Conservation (phyloP, 2,888 invertebrate species). For the Pilophorus perplexus region DNA sequence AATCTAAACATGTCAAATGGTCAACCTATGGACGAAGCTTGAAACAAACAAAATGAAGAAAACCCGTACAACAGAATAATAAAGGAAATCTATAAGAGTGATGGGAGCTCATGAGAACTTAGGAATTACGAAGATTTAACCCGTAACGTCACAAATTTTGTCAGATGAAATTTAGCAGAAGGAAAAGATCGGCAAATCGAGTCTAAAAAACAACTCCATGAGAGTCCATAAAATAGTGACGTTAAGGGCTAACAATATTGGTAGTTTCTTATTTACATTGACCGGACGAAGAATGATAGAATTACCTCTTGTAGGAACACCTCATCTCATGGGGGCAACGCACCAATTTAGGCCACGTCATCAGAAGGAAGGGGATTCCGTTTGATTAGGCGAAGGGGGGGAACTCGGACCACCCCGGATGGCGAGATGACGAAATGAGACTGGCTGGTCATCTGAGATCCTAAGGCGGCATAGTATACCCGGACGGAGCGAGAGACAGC, state of each 20-base stretch:
- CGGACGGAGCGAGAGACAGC: slow-evolving; percentile 35
- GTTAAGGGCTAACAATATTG: background rate
- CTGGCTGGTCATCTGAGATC: slow-evolving; percentile 22
- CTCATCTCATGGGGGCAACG: slow-evolving; percentile 38
- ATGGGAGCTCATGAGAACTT: too few species aligned
- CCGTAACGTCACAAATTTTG: too few species aligned
- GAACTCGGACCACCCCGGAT: slow-evolving; percentile 11
- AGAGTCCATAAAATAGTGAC: too few species aligned
- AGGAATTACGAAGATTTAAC: too few species aligned
- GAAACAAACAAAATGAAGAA: too few species aligned
- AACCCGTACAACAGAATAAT: too few species aligned
- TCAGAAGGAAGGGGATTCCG: slow-evolving; percentile 29
- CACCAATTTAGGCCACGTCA: slow-evolving; percentile 34
- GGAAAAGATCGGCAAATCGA: too few species aligned
- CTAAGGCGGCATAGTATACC: slow-evolving; percentile 35
- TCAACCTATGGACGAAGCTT: too few species aligned
- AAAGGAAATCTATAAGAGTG: too few species aligned
- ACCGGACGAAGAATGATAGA: slow-evolving; percentile 34
- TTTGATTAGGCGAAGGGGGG: slow-evolving; percentile 21
- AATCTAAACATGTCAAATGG: too few species aligned
- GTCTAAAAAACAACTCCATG: too few species aligned
- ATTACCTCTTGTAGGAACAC: slow-evolving; percentile 37
- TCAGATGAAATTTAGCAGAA: too few species aligned
- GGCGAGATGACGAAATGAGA: slow-evolving; percentile 25
- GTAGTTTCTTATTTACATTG: slow-evolving; percentile 3